Evolutionary conservation across 2,888 invertebrate genomes (phyloP).

Genomic region (Tortricodes alternella): DNA sequence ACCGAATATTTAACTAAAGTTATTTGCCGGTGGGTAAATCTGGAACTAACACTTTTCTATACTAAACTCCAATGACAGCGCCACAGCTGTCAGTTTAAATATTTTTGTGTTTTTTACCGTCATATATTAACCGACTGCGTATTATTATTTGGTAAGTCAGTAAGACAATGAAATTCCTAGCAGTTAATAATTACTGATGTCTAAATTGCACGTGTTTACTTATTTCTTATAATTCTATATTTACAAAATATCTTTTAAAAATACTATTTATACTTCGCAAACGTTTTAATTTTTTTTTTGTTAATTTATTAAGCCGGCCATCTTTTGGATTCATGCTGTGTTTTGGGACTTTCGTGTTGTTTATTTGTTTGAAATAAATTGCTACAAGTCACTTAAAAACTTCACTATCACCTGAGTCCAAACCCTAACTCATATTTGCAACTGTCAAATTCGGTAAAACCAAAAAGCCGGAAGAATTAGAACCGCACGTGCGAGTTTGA

Average conservation of each 20-base stretch:
- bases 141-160: conserved; percentile 30
- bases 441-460: too few relatives aligned
- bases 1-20: neutral
- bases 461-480: too few relatives aligned
- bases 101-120: too few relatives aligned
- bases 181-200: conserved; percentile 62
- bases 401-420: too few relatives aligned
- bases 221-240: conserved; percentile 62
- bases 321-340: conserved; percentile 55
- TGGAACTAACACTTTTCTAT: neutral
- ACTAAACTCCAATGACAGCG: neutral
- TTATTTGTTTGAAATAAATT: too few relatives aligned
- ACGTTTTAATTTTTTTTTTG: conserved; percentile 47
- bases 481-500: too few relatives aligned
- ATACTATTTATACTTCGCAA: conserved; percentile 74
- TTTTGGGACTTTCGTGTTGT: neutral
- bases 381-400: too few relatives aligned
- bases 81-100: too few relatives aligned
- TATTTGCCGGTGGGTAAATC: neutral
- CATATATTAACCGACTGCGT: conserved; percentile 2
- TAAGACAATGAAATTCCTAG: conserved; percentile 63
- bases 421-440: too few relatives aligned
- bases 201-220: conserved; percentile 77
- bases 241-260: conserved; percentile 79
- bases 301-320: conserved; percentile 52